Conservation (phyloP, 2,113 vertebrate species). For the Pristiophorus japonicus region DNA sequence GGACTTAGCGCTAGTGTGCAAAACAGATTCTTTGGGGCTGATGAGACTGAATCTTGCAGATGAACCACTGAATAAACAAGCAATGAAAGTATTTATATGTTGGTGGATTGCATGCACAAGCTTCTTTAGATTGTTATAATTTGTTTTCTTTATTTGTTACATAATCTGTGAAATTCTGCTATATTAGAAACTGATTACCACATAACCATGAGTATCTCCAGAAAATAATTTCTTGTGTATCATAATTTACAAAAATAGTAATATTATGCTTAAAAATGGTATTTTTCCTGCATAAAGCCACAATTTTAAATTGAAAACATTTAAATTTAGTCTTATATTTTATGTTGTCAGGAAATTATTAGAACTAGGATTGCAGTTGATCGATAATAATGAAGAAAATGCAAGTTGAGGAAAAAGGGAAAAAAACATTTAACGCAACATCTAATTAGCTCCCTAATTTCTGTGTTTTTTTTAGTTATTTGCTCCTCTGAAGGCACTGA, state of each 20-base stretch:
- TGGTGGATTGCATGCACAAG: conserved; percentile 12
- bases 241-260: background rate
- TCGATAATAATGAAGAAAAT: background rate
- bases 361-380: background rate
- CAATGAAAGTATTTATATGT: background rate
- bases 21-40: background rate
- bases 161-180: background rate
- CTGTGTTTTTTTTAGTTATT: background rate
- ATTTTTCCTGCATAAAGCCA: background rate
- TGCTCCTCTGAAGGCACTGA: background rate
- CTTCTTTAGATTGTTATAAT: background rate
- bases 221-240: background rate
- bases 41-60: background rate
- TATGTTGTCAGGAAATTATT: background rate
- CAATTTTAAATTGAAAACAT: background rate
- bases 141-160: background rate
- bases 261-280: background rate
- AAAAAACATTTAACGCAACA: background rate
- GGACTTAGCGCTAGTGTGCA: background rate
- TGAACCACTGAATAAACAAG: background rate
- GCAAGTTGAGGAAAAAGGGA: background rate
- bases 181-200: background rate
- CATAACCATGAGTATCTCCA: background rate
- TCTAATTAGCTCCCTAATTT: background rate
- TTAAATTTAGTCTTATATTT: background rate